Base-by-base conservation (phyloP, 2,113 vertebrate genomes). In the Plectropomus leopardus region DNA sequence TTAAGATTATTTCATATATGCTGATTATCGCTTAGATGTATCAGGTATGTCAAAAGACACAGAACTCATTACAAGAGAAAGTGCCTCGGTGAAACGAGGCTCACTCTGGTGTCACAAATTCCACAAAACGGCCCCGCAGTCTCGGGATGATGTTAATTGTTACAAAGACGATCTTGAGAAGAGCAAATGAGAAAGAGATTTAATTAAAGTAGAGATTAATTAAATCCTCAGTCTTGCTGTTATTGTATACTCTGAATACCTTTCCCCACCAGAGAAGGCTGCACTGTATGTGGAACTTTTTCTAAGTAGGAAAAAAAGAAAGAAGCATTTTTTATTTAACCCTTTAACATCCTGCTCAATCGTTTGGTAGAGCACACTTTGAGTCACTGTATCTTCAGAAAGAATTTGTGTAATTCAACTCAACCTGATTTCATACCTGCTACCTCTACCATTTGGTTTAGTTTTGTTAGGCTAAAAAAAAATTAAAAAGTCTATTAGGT, bases 141-240 rank as follows among this genome's bases (percentile, higher is more conserved):
- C 76, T 74, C 9, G 54, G 68, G 69, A 87, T 64, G 64, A 48
- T 32, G 72, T 32, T 78, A 83, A 80, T 58, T 78, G 59, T 47
- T 47, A 60, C 65, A 57, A 74, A 71, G 54, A 59, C n/a, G 75
- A 72, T 51, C 50, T 53, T 34, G 19, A 57, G 66, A 72, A 24
- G 40, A 55, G 72, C 57, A 44, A 77, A 77, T 55, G 73, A 85
- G 75, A 72, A 64, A 64, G 59, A 76, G 69, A 82, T 85, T 81
- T 83, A 83, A 89, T 87, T 81, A 86, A 86, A 75, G 51, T 14
- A 6, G 61, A 85, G 76, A 81, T 72, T 85, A 87, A 90, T 90
- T 80, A 87, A 84, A 86, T 57, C 67, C 75, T 78, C 69, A 24
- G 50, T 65, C 61, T 55, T 10, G 3, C 63, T 68, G 64, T 72